A percentile compares a stretch with the other conserved stretches of the same genome.
phyloP scores from a whole-genome alignment of 2,797 vertebrate genomes.

The Merluccius polli region DNA sequence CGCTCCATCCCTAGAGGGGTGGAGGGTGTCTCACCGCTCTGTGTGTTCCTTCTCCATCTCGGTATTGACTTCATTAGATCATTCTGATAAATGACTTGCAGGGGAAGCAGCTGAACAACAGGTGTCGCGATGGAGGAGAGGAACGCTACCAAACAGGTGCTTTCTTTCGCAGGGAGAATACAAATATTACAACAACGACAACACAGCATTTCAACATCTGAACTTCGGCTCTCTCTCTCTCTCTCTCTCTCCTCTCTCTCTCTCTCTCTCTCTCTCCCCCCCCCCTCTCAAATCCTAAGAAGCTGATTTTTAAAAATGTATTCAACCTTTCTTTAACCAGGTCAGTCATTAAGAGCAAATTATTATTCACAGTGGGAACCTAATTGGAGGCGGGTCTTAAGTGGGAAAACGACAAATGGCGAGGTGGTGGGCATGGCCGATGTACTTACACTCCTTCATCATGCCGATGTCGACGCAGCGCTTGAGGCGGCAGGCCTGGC shows the following conservation, averaged over 20 bases:
- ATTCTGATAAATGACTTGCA: neutral
- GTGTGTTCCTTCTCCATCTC: neutral
- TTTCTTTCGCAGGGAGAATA: neutral
- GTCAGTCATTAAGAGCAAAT: neutral
- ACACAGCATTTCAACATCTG: neutral
- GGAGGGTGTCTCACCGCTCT: too few species aligned
- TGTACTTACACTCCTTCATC: conserved; percentile 87
- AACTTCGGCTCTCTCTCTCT: too few species aligned
- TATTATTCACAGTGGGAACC: neutral
- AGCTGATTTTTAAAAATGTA: too few species aligned
- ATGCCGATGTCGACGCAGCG: conserved; percentile 80
- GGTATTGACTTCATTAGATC: neutral
- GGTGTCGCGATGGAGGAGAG: neutral
- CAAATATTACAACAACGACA: neutral
- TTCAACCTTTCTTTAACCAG: neutral
- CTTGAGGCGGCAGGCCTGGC: conserved; percentile 95
- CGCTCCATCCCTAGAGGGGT: too few species aligned
- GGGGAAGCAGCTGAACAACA: neutral
- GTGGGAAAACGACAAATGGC: too few species aligned
- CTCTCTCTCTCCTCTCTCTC: too few species aligned
- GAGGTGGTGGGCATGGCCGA: too few species aligned
- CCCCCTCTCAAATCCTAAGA: too few species aligned
- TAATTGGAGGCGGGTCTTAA: neutral
- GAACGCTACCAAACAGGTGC: neutral
- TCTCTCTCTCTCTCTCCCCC: neutral